Evolutionary conservation across 1,140 invertebrate genomes (phyloP).

Genomic region (Oreohelix idahoensis): DNA sequence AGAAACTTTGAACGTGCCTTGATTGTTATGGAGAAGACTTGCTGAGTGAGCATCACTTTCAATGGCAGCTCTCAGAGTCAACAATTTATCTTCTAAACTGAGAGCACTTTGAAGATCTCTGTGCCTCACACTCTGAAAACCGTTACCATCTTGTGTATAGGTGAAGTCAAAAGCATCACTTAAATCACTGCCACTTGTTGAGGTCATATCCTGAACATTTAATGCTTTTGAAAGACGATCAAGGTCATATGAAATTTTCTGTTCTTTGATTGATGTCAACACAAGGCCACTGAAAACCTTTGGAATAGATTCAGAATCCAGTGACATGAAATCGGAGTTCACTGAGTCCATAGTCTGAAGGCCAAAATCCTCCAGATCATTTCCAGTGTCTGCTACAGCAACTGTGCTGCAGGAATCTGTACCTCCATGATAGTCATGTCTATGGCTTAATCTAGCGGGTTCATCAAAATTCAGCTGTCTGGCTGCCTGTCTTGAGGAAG

Average conservation of each 20-base stretch:
- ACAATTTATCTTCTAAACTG: not conserved
- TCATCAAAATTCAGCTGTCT: slow-evolving; percentile 40
- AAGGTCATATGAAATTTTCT: slow-evolving; percentile 64
- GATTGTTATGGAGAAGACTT: slow-evolving; percentile 44
- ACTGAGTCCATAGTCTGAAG: slow-evolving; percentile 54
- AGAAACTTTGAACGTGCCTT: slow-evolving; percentile 43
- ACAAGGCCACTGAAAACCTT: slow-evolving; percentile 62
- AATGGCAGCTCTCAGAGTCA: not conserved
- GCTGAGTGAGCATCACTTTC: slow-evolving; percentile 14
- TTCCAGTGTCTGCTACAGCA: slow-evolving; percentile 25
- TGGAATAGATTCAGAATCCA: slow-evolving; percentile 62
- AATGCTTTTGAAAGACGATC: slow-evolving; percentile 59
- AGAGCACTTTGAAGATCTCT: not conserved
- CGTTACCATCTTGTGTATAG: not conserved
- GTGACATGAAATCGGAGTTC: slow-evolving; percentile 59
- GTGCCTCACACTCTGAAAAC: not conserved
- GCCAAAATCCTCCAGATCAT: slow-evolving; percentile 36
- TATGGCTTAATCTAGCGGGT: not conserved
- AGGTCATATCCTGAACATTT: slow-evolving; percentile 63
- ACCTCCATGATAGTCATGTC: slow-evolving; percentile 29
- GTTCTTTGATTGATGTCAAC: slow-evolving; percentile 59
- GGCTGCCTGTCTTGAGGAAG: slow-evolving; percentile 32
- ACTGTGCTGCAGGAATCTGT: slow-evolving; percentile 41
- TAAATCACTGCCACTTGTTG: slow-evolving; percentile 53
- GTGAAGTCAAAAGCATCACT: slow-evolving; percentile 28